Base-by-base conservation (phyloP, 2,888 invertebrate genomes). In the Callosobruchus maculatus region DNA sequence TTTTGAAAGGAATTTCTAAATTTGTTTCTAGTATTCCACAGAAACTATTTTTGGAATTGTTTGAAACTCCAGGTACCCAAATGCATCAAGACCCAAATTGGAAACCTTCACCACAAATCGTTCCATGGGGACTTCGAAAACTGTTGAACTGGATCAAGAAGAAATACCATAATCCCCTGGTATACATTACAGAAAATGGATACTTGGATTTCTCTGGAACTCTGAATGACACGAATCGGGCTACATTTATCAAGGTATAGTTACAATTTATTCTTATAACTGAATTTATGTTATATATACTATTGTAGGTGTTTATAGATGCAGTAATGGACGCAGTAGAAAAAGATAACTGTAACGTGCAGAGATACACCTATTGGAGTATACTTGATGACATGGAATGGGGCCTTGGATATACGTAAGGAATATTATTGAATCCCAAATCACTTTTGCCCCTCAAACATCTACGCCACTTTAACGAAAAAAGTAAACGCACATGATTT, bases 361-460 rank as follows among this genome's bases (percentile, higher is more conserved):
- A 88, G 9, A 93, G 92, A 0, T 96, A 95, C 82, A 90, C 93
- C 0, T 90, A 92, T 73, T 95, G 95, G 94, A 93, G 93, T 77
- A 86, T 96, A 20, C 89, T 95, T 86, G 95, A 96, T 82, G 94
- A 94, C 83, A 94, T 93, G 85, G 95, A 96, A 84, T 95, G 95
- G 95, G 88, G 89, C 75, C 88, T 89, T 69, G 95, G 95, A 26
- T 95, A 90, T 83, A 90, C 91, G 90, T 93, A 89, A 90, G 91
- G 89, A 26, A n/a, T 74, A 31, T 74, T 67, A 20, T 26, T 26
- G 26, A n/a, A n/a, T n/a, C n/a, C n/a, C n/a, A n/a, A n/a, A n/a
- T n/a, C n/a, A n/a, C n/a, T n/a, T n/a, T n/a, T n/a, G n/a, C n/a
- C n/a, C n/a, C n/a, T n/a, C n/a, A n/a, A n/a, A n/a, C n/a, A n/a